Evolutionary conservation across 2,797 vertebrate genomes (phyloP), one percentile per base, ranked within the genome.

Genomic region (Gymnopithys bicolor): DNA sequence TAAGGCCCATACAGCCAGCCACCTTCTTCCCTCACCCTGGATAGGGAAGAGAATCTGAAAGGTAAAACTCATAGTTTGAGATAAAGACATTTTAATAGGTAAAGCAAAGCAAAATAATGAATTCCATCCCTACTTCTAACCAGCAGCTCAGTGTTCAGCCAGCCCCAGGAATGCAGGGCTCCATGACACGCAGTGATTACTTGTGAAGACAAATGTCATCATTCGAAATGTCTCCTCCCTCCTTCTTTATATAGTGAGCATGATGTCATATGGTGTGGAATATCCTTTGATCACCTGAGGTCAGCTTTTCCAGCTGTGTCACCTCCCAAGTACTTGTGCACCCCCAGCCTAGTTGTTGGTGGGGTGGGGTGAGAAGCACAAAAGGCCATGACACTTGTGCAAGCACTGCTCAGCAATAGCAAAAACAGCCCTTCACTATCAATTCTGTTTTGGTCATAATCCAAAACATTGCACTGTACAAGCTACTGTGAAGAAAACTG

Each of bases 161-260:
- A 46, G 5, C 10, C 11, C 32, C 21, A 69, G 60, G 32, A 52
- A 14, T 51, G 28, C 48, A 66, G 56, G 8, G 37, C 21, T 52
- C 11, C 41, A 24, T 35, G 10, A 33, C 9, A 17, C 4, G 3
- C 1, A 6, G 9, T 1, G 1, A 2, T 13, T 35, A 58, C 4
- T 49, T 22, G 15, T 37, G 25, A 39, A 80, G 32, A 53, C 10
- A 78, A 35, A 45, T 3, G 0, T 17, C 28, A 19, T 17, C 9
- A 62, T 10, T 49, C 6, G 2, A 5, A 41, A 45, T 0, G 2
- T 66, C 14, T 41, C 2, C 5, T 4, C 22, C 5, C 3, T 73
- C 66, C 32, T 8, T 75, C 11, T 69, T 81, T 78, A 21, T 14
- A 7, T 10, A 18, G 28, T 67, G 56, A 77, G 3, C 30, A 30